Evolutionary conservation across 1,140 invertebrate genomes (phyloP).

Genomic region (Cyrtorhinus lividipennis): DNA sequence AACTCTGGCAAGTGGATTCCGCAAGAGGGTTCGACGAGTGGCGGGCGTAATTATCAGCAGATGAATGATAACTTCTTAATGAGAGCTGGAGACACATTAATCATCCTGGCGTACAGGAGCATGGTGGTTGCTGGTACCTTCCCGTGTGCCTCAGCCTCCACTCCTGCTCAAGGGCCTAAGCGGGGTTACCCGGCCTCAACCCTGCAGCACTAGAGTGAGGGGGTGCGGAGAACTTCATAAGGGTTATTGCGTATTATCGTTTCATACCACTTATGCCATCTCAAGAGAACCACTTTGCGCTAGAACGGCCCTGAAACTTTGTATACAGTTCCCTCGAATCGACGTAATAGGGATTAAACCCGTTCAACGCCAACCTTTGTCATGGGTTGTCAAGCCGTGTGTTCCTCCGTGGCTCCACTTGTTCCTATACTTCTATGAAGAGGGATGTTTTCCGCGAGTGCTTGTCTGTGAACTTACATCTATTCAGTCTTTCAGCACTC

Average conservation of each 20-base stretch:
- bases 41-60: neutral
- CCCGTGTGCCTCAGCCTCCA: neutral
- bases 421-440: no score
- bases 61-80: conserved; percentile 14
- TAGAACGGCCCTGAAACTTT: neutral
- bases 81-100: conserved; percentile 4
- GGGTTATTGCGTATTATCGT: neutral
- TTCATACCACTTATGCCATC: neutral
- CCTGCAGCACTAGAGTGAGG: no score
- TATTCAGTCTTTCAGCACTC: no score
- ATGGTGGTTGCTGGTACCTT: neutral
- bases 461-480: no score
- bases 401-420: no score
- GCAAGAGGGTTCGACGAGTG: neutral
- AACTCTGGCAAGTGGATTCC: neutral
- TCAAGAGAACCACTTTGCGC: neutral
- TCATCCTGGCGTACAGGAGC: neutral
- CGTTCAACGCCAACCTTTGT: no score
- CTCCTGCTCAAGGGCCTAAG: neutral
- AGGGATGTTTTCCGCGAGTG: no score
- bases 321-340: neutral
- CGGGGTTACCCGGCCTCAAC: neutral
- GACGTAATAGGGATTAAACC: neutral
- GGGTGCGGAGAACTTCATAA: neutral
- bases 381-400: no score